Evolutionary conservation across 2,888 invertebrate genomes (phyloP).

Genomic region (Yponomeuta evonymella): DNA sequence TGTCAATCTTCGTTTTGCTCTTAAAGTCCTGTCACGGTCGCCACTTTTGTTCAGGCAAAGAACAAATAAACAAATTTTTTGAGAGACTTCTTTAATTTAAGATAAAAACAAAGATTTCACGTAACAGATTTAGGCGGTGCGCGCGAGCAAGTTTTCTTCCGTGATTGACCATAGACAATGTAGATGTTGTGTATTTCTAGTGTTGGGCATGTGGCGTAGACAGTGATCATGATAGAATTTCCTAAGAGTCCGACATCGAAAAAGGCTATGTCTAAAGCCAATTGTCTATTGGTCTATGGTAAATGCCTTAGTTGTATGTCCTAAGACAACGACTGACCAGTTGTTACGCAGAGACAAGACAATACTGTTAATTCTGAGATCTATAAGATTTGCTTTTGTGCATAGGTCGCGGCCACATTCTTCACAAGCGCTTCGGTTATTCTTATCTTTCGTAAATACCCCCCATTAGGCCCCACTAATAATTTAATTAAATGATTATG

Average conservation of each 20-base stretch:
- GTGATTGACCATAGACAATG: too few relatives aligned
- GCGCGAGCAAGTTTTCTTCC: too few relatives aligned
- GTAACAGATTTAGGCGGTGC: too few relatives aligned
- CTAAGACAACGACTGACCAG: background rate
- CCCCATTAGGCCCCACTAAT: background rate
- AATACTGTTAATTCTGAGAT: background rate
- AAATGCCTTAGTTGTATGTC: too few relatives aligned
- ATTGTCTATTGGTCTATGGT: too few relatives aligned
- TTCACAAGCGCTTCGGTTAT: background rate
- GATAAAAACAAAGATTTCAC: too few relatives aligned
- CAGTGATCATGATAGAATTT: too few relatives aligned
- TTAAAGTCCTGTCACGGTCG: conserved; percentile 7
- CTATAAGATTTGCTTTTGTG: background rate
- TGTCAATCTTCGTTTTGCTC: background rate
- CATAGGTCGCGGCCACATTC: background rate
- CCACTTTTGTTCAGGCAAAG: background rate
- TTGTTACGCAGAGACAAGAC: background rate
- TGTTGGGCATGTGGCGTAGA: too few relatives aligned
- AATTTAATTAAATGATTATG: conserved; percentile 9
- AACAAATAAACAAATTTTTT: background rate
- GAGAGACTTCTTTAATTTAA: too few relatives aligned
- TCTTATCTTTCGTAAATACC: background rate
- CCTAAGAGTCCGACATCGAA: too few relatives aligned
- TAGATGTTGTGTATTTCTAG: too few relatives aligned
- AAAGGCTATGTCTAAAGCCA: too few relatives aligned